phyloP scores from a whole-genome alignment of 2,797 vertebrate genomes.

The Erethizon dorsatum region DNA sequence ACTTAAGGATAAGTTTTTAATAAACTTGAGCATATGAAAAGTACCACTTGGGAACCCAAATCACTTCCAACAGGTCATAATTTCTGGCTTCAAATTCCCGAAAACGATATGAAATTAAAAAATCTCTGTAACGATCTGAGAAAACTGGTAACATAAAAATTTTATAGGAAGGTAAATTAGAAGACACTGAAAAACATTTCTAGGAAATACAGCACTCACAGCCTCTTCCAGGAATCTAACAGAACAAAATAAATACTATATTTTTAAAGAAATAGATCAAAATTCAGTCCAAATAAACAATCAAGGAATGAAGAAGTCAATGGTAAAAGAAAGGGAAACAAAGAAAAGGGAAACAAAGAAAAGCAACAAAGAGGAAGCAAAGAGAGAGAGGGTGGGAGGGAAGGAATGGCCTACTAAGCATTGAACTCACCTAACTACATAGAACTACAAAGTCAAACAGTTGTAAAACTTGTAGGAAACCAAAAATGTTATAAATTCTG shows the following conservation, averaged over 20 bases:
- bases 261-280: constrained; percentile 27
- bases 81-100: background rate
- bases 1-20: background rate
- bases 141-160: background rate
- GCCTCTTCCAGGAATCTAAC: background rate
- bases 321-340: background rate
- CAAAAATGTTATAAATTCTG: background rate
- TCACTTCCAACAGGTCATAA: background rate
- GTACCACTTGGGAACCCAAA: background rate
- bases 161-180: constrained; percentile 16
- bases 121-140: background rate
- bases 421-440: background rate
- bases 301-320: background rate
- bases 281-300: constrained; percentile 32
- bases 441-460: background rate
- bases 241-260: background rate
- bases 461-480: background rate
- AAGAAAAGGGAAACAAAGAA: fast-evolving
- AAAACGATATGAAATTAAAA: constrained; percentile 53
- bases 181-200: background rate
- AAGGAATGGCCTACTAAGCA: background rate
- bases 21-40: background rate
- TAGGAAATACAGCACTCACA: background rate
- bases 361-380: background rate
- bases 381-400: background rate